These are phyloP conservation scores for Chaenogobius annularis DNA, from an alignment of 2,113 vertebrate species.

Conservation along the genomic window DNA sequence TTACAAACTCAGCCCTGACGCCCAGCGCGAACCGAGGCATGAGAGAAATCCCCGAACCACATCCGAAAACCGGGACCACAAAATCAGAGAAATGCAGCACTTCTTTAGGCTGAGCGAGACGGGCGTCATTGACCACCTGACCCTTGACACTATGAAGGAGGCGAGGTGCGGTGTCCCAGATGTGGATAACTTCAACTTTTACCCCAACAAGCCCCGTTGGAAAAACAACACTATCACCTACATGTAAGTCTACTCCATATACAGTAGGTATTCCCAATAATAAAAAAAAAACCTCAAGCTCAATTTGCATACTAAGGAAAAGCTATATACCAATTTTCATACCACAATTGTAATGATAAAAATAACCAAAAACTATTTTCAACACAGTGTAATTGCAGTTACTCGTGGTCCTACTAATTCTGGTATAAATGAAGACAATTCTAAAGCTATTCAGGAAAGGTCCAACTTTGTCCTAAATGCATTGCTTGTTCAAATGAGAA, in stretches of 20 bases:
- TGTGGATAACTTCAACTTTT: conserved; percentile 59
- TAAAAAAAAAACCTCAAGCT: no score
- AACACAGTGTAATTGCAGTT: not conserved
- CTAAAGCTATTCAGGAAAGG: not conserved
- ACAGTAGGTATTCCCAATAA: no score
- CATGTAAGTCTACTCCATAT: conserved; percentile 43
- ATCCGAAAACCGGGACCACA: conserved; percentile 35
- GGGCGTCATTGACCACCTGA: conserved; percentile 41
- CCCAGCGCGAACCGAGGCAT: not conserved
- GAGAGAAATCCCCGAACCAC: conserved; percentile 27
- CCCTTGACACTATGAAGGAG: conserved; percentile 60
- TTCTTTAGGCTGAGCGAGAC: conserved; percentile 68
- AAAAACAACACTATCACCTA: conserved; percentile 70
- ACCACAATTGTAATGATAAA: not conserved
- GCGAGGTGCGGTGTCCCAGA: conserved; percentile 65
- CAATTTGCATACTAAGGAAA: not conserved
- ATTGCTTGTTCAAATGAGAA: no score
- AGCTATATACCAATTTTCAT: not conserved
- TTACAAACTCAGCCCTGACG: conserved; percentile 36
- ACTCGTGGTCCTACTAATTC: not conserved
- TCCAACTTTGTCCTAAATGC: not conserved
- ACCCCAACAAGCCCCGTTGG: conserved; percentile 67
- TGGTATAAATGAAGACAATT: not conserved
- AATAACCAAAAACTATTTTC: no score
- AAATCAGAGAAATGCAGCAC: conserved; percentile 59